A percentile compares a stretch with the other conserved stretches of the same genome.
Conservation (phyloP, 2,797 vertebrate species). For the Pangasius krempfi region DNA sequence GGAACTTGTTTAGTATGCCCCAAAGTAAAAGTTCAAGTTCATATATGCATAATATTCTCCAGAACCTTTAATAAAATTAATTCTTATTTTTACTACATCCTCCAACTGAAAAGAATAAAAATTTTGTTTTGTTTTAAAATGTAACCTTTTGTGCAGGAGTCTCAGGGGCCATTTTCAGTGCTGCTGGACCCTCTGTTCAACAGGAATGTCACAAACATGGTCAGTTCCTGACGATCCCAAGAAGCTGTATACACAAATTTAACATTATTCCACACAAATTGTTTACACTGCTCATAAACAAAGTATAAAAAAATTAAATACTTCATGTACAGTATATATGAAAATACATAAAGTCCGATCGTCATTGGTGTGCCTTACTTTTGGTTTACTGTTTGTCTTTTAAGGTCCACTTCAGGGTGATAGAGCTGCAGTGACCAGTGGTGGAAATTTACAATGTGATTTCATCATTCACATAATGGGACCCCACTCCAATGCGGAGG, state of each 20-base stretch:
- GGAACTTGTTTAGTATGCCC: background rate
- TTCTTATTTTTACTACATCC: background rate
- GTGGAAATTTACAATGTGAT: slow-evolving; percentile 63
- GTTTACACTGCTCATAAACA: background rate
- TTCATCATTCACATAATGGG: slow-evolving; percentile 67
- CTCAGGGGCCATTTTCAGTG: slow-evolving; percentile 63
- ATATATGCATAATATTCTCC: background rate
- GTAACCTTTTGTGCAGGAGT: slow-evolving; percentile 56
- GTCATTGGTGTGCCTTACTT: background rate
- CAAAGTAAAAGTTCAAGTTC: background rate
- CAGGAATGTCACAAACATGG: slow-evolving; percentile 58
- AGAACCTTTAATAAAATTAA: background rate
- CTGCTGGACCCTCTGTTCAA: slow-evolving; percentile 59
- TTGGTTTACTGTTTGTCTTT: background rate
- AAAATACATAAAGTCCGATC: background rate
- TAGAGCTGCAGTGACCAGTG: slow-evolving; percentile 60
- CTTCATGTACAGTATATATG: background rate
- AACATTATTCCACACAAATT: no score
- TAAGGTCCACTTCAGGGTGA: slow-evolving; percentile 57
- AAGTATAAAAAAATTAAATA: background rate
- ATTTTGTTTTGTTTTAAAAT: slow-evolving; percentile 13
- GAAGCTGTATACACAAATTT: background rate
- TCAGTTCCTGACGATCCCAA: slow-evolving; percentile 43
- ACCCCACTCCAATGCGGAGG: slow-evolving; percentile 48
- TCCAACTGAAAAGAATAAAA: background rate